Percentiles rank a stretch among this genome's conserved stretches.
phyloP scores from a whole-genome alignment of 2,113 vertebrate species.

The Naja naja region DNA sequence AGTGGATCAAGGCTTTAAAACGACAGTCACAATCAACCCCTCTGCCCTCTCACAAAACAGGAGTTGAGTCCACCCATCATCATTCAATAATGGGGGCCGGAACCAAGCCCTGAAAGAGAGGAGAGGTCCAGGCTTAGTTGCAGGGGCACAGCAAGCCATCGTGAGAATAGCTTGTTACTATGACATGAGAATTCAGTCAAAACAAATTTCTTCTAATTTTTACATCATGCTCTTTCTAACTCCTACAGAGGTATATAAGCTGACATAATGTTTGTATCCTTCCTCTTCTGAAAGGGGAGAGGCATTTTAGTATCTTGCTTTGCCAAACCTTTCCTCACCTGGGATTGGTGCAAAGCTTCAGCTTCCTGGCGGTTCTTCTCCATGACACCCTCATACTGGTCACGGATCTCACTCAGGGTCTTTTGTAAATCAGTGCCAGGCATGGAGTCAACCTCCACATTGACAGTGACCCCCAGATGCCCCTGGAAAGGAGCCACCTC shows the following conservation, averaged over 20 bases:
- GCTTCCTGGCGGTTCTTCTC: conserved; percentile 74
- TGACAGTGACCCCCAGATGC: conserved; percentile 71
- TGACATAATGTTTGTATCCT: background rate
- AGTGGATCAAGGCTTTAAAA: too few relatives aligned
- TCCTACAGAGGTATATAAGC: too few relatives aligned
- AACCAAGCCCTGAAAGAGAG: too few relatives aligned
- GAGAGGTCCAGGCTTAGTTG: too few relatives aligned
- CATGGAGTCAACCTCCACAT: conserved; percentile 71
- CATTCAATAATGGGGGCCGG: too few relatives aligned
- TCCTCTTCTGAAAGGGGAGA: background rate
- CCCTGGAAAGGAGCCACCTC: conserved; percentile 52
- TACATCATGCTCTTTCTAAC: background rate
- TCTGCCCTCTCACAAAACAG: too few relatives aligned
- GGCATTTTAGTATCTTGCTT: background rate
- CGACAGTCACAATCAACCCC: too few relatives aligned
- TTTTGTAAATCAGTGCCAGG: conserved; percentile 69
- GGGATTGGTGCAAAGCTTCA: conserved; percentile 58
- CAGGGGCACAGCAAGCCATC: too few relatives aligned
- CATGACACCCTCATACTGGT: conserved; percentile 72
- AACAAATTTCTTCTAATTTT: background rate
- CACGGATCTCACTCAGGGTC: conserved; percentile 67
- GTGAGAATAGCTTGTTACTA: background rate
- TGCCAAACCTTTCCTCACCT: conserved; percentile 56
- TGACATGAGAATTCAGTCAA: background rate
- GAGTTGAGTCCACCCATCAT: too few relatives aligned